A percentile compares a stretch with the other conserved stretches of the same genome.
phyloP scores from a whole-genome alignment of 2,797 vertebrate genomes.

The Paedocypris micromegethes region DNA sequence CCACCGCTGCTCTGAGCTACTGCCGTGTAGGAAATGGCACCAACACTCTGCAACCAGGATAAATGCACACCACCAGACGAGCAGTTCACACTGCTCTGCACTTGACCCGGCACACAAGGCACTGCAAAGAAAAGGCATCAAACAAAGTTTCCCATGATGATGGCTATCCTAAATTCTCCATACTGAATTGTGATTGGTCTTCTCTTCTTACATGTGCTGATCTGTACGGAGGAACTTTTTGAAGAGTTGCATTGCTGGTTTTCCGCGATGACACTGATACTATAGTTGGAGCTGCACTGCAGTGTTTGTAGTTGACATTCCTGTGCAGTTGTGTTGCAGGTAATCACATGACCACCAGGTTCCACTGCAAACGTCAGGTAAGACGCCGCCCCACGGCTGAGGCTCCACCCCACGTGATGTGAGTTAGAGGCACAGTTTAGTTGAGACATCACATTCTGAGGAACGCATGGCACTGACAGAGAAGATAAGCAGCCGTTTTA shows the following conservation, averaged over 20 bases:
- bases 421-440: constrained; percentile 5
- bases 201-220: too few species aligned
- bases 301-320: constrained; percentile 13
- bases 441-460: constrained; percentile 1
- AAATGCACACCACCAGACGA: too few species aligned
- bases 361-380: constrained; percentile 56
- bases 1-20: too few species aligned
- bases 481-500: background rate
- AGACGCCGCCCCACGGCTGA: constrained; percentile 37
- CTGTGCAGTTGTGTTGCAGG: background rate
- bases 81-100: too few species aligned
- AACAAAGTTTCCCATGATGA: too few species aligned
- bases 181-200: too few species aligned
- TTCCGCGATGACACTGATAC: constrained; percentile 33
- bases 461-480: constrained; percentile 22
- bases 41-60: too few species aligned
- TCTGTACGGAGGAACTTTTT: constrained; percentile 1
- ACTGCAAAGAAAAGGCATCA: too few species aligned
- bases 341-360: constrained; percentile 37
- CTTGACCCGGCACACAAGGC: too few species aligned
- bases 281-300: constrained; percentile 22
- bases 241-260: constrained; percentile 33
- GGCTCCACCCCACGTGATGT: background rate
- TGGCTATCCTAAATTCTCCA: too few species aligned
- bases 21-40: too few species aligned